phyloP scores from a whole-genome alignment of 2,113 vertebrate species.

The Perca fluviatilis region DNA sequence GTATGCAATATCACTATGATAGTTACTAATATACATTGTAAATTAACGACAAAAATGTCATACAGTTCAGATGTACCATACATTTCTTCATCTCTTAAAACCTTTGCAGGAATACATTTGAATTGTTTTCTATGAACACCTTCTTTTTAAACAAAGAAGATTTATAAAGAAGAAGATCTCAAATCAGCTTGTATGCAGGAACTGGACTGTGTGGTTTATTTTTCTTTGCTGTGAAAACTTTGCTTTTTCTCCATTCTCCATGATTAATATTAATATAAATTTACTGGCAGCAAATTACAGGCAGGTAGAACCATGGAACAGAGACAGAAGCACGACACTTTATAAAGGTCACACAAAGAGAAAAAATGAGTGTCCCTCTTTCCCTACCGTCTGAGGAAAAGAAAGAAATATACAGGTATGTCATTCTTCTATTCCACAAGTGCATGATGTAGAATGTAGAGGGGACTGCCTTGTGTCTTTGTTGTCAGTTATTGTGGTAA shows the following conservation, averaged over 20 bases:
- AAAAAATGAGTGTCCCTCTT: not conserved
- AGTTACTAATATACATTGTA: not conserved
- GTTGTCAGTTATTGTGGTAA: not conserved
- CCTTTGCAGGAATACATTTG: fast-evolving
- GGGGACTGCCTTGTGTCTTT: not conserved
- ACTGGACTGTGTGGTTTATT: not conserved
- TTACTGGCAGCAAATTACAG: not conserved
- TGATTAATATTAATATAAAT: not conserved
- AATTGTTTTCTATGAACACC: no score
- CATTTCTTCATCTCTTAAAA: not conserved
- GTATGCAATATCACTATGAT: not conserved
- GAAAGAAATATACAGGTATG: not conserved
- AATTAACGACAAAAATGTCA: not conserved
- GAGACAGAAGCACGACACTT: not conserved
- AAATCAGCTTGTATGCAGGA: not conserved
- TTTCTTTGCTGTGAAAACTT: not conserved
- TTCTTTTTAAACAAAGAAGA: not conserved
- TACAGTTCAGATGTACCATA: not conserved
- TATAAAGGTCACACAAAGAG: not conserved
- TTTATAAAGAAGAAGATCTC: conserved; percentile 2
- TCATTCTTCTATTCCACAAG: not conserved
- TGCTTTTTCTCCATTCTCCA: not conserved
- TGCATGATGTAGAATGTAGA: not conserved
- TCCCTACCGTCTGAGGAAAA: not conserved
- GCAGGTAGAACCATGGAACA: not conserved